Evolutionary conservation across 2,113 vertebrate species (phyloP), one percentile per base, ranked within the genome.

Genomic region (Macquaria ambigua): DNA sequence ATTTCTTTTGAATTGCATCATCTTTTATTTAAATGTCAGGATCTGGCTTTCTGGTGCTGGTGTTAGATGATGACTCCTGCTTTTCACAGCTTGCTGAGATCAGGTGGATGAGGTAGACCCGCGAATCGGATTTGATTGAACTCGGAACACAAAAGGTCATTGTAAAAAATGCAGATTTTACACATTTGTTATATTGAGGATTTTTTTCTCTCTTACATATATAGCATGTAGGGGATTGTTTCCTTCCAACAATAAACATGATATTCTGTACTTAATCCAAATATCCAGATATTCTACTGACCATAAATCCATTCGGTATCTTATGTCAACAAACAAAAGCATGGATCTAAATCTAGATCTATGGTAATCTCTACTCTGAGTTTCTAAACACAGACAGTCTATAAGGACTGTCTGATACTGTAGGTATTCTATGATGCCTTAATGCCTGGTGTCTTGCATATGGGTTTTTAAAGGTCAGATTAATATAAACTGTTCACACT

Each of bases 11-110:
- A 92, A 93, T 95, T 92, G 86, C 76, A 82, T 81, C 90, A 94
- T 95, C 89, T 93, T 93, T 95, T 94, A 95, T 95, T 95, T 94
- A 95, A 95, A 96, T 95, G 94, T 93, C 94, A 93, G 90, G 72
- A 72, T 93, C 85, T 71, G 84, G 77, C 70, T 87, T 43, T 86
- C 80, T 83, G 90, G 21, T 81, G 87, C 20, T 25, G 62, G 89
- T 83, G 79, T 87, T 81, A 74, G 86, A 89, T 89, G 88, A 92
- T 83, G 91, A 89, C 74, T 92, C 46, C 55, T 79, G 86, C 87
- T 88, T 93, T 93, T 89, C 88, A 90, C 61, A 90, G 85, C 82
- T 83, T 82, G 85, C 77, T 50, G 74, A 90, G 82, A 90, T 93
- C 84, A 87, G 84, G 74, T 53, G 53, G 61, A 80, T 63, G 69